Evolutionary conservation across 2,797 vertebrate species (phyloP), one percentile per base, ranked within the genome.

Genomic region (Karalla daura): DNA sequence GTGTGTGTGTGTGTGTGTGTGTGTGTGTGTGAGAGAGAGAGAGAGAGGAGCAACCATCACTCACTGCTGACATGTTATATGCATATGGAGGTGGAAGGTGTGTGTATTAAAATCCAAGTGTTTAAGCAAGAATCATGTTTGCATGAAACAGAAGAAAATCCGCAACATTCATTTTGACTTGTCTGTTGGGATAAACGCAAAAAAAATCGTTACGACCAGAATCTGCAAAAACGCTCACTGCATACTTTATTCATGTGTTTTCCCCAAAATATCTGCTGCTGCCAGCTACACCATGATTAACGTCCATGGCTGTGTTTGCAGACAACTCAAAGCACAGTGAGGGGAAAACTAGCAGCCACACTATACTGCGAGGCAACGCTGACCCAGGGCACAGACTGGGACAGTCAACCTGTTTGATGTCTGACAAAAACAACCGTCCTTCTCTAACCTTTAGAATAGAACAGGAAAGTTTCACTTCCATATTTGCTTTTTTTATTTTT

Each of bases 41-140:
- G 18, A 70, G 18, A 51, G 30, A 37, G 50, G 68, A 54, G 32
- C 47, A 40, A 51, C 51, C 33, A 63, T 63, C 63, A 43, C 60
- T 45, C 7, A 14, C 46, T 36, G 33, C 13, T 1, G 28, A 4
- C 47, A 32, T n/a, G n/a, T 50, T 36, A 43, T 6, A 52, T 52
- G 43, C 43, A 59, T 17, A 41, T 28, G 17, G 20, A 65, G 41
- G 45, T 47, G 51, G 15, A 27, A 36, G 17, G 37, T 72, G 24
- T 39, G 35, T 24, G n/a, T 10, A 47, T 46, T 18, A 11, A 65
- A 33, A 27, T 25, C 7, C 25, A 20, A 1, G 6, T 32, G 25
- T 25, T 6, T 23, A 20, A 1, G 6, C 24, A 28, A 41, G 18
- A 40, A 7, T 20, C 2, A 13, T 4, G 2, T 17, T n/a, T 9